These are phyloP conservation scores for Microctenopoma steveboyesi DNA, from an alignment of 2,797 vertebrate species.

Conservation along the genomic window DNA sequence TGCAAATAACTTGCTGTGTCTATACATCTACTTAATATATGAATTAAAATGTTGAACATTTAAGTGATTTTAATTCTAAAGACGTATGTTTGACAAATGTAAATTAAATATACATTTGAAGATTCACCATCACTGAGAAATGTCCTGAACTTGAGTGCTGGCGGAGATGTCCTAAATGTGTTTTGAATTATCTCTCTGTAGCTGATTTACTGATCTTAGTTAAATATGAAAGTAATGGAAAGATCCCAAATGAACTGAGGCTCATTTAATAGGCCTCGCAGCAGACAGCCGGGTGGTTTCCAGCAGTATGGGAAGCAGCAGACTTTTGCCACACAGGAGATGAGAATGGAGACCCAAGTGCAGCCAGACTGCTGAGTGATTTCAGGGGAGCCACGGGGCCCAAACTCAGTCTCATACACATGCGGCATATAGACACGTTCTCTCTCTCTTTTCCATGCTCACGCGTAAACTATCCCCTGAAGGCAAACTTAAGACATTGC, in stretches of 20 bases:
- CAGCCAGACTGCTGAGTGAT: slow-evolving; percentile 67
- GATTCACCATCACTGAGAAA: not conserved
- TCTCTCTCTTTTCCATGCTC: slow-evolving; percentile 26
- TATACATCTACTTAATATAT: too few species aligned
- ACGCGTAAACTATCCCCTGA: slow-evolving; percentile 22
- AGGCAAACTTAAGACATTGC: slow-evolving; percentile 57
- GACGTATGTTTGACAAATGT: too few species aligned
- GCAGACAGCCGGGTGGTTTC: slow-evolving; percentile 37
- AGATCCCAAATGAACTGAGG: slow-evolving; percentile 11
- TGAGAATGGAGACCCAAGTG: slow-evolving; percentile 60
- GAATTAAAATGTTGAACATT: too few species aligned
- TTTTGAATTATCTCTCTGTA: not conserved
- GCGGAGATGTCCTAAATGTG: slow-evolving; percentile 19
- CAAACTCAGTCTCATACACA: slow-evolving; percentile 42
- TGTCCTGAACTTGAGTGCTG: slow-evolving; percentile 1
- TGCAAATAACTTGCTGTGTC: too few species aligned
- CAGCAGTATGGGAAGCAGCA: slow-evolving; percentile 19
- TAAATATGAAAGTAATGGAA: slow-evolving; percentile 8
- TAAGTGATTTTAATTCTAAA: too few species aligned
- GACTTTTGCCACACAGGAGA: slow-evolving; percentile 66
- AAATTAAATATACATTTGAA: not conserved
- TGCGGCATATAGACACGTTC: slow-evolving; percentile 23
- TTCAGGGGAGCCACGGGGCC: slow-evolving; percentile 61
- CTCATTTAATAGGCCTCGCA: slow-evolving; percentile 3
- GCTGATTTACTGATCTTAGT: slow-evolving; percentile 29